Evolutionary conservation across 2,113 vertebrate species (phyloP).

Genomic region (Chlamydotis undulata): DNA sequence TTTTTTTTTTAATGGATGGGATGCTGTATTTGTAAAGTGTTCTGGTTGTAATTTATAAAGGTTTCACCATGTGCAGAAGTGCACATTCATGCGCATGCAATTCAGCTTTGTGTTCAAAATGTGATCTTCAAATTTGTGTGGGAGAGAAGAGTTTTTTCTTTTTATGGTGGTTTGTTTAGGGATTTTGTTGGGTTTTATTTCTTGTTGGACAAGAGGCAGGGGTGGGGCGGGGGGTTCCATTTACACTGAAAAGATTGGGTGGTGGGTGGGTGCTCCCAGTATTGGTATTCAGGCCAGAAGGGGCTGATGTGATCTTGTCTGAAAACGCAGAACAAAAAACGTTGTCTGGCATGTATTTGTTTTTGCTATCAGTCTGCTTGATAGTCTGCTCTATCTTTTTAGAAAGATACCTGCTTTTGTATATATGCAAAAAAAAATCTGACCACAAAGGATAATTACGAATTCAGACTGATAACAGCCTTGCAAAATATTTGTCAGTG

Average conservation of each 20-base stretch:
- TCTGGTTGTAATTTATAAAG: too few species aligned
- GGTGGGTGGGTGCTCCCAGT: background rate
- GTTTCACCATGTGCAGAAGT: too few species aligned
- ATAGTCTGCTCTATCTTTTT: background rate
- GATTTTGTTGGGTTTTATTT: too few species aligned
- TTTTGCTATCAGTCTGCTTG: constrained; percentile 14
- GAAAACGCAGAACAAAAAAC: background rate
- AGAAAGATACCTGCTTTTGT: background rate
- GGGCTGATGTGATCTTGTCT: background rate
- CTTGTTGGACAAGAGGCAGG: too few species aligned
- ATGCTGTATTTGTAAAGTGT: too few species aligned
- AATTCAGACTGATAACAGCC: background rate
- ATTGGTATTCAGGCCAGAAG: background rate
- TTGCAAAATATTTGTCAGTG: constrained; percentile 29
- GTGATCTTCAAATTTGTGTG: too few species aligned
- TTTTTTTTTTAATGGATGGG: too few species aligned
- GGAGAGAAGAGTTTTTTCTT: too few species aligned
- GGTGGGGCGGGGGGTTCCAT: background rate
- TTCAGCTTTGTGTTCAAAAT: too few species aligned
- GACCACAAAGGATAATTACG: background rate
- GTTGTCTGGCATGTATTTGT: background rate
- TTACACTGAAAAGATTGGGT: background rate
- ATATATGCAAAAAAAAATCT: background rate
- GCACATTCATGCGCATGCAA: too few species aligned
- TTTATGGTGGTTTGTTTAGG: too few species aligned